phyloP scores from a whole-genome alignment of 2,113 vertebrate genomes.

The Dipodomys ordii region DNA sequence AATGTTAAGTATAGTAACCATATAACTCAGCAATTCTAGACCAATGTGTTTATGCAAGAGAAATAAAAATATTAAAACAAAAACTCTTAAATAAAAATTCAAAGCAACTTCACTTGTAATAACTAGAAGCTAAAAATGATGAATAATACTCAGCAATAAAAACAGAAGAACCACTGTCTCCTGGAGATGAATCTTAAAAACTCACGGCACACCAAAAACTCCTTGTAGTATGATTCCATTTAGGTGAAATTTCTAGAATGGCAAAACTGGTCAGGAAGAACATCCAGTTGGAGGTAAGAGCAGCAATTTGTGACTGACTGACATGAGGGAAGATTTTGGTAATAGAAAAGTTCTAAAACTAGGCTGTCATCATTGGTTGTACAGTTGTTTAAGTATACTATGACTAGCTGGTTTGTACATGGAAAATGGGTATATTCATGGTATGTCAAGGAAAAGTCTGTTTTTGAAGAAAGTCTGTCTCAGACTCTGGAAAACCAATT shows the following conservation, averaged over 20 bases:
- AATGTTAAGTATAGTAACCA: background rate
- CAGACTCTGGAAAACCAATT: background rate
- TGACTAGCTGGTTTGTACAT: constrained; percentile 11
- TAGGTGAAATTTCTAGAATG: constrained; percentile 18
- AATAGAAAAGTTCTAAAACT: constrained; percentile 46
- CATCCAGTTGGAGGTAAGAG: background rate
- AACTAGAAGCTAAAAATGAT: background rate
- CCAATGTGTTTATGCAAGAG: background rate
- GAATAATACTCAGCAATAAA: background rate
- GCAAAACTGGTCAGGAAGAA: constrained; percentile 2
- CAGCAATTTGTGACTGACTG: background rate
- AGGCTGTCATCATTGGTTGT: background rate
- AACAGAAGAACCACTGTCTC: background rate
- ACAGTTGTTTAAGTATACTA: constrained; percentile 9
- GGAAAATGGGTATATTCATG: constrained; percentile 29
- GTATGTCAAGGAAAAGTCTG: constrained; percentile 40
- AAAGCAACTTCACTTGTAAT: background rate
- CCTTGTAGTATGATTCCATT: background rate
- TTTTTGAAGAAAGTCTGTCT: background rate
- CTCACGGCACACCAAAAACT: background rate
- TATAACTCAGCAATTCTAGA: constrained; percentile 1
- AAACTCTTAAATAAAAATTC: background rate
- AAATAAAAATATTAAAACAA: background rate
- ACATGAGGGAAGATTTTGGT: background rate
- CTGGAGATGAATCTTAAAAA: background rate